A percentile compares a stretch with the other conserved stretches of the same genome.
These are phyloP conservation scores for Caenorhabditis doughertyi DNA, from an alignment of 2,888 invertebrate species.

Conservation along the genomic window DNA sequence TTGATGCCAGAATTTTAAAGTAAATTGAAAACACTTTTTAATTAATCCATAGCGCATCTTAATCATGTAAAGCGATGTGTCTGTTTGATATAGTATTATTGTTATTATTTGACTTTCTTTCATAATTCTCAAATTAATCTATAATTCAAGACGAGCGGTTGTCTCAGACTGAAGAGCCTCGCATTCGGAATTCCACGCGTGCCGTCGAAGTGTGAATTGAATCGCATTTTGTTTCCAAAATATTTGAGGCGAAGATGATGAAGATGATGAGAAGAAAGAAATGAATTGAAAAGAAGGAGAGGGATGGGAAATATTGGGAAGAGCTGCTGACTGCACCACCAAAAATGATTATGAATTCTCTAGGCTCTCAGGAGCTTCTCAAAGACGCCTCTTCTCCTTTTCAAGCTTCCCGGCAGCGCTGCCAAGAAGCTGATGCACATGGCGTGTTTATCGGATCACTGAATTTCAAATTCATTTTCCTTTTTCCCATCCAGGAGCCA, in stretches of 20 bases:
- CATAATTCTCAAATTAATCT: slow-evolving; percentile 53
- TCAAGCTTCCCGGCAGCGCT: slow-evolving; percentile 20
- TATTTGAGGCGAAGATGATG: slow-evolving; percentile 30
- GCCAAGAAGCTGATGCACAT: slow-evolving; percentile 55
- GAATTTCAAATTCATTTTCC: slow-evolving; percentile 66
- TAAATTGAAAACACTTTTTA: background rate
- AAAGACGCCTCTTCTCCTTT: slow-evolving; percentile 7
- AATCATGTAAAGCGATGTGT: background rate
- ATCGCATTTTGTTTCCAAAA: slow-evolving; percentile 59
- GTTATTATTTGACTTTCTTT: slow-evolving; percentile 56
- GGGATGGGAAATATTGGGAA: slow-evolving; percentile 25
- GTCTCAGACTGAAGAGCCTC: slow-evolving; percentile 18
- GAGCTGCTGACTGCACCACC: slow-evolving; percentile 32
- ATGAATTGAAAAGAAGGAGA: slow-evolving; percentile 4
- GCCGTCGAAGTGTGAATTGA: slow-evolving; percentile 54
- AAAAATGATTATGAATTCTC: slow-evolving; percentile 64
- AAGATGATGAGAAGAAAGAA: slow-evolving; percentile 17
- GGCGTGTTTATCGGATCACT: slow-evolving; percentile 67
- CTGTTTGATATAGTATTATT: slow-evolving; percentile 31
- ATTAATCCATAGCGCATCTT: slow-evolving; percentile 3
- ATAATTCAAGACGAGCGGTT: slow-evolving; percentile 61
- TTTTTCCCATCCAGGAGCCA: slow-evolving; percentile 34
- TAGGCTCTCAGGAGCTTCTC: slow-evolving; percentile 47
- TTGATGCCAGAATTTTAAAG: background rate
- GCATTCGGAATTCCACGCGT: slow-evolving; percentile 54